These are phyloP conservation scores for Dermatemys mawii DNA, from an alignment of 2,113 vertebrate genomes.

Conservation along the genomic window DNA sequence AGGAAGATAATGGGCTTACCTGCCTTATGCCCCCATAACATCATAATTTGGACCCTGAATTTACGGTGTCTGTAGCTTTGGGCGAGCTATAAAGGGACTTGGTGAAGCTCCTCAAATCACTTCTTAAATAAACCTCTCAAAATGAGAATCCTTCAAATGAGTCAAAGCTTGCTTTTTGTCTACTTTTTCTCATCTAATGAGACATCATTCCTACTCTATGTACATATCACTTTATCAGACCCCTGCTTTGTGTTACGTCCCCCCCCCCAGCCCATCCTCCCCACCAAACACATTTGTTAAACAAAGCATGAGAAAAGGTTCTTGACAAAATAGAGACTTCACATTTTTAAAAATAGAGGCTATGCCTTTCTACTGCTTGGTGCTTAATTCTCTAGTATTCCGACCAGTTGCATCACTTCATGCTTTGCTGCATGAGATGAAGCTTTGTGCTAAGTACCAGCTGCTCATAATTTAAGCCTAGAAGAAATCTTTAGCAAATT, in stretches of 20 bases:
- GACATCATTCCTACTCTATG: not conserved
- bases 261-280: not conserved
- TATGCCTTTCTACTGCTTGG: not conserved
- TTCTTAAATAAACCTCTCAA: not conserved
- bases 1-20: not conserved
- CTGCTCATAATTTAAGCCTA: not conserved
- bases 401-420: not conserved
- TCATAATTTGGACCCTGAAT: not conserved
- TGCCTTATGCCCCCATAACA: not conserved
- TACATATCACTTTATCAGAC: not conserved
- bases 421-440: not conserved
- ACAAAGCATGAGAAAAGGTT: not conserved
- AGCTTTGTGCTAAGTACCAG: not conserved
- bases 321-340: not conserved
- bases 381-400: not conserved
- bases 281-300: not conserved
- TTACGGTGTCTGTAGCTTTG: not conserved
- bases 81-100: not conserved
- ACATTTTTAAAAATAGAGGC: not conserved
- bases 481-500: not conserved
- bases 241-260: constrained; percentile 50
- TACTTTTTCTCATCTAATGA: not conserved
- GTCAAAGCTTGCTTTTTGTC: not conserved
- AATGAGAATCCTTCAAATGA: not conserved
- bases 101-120: not conserved